Base-by-base conservation (phyloP, 2,113 vertebrate genomes). In the Ramphastos sulfuratus region DNA sequence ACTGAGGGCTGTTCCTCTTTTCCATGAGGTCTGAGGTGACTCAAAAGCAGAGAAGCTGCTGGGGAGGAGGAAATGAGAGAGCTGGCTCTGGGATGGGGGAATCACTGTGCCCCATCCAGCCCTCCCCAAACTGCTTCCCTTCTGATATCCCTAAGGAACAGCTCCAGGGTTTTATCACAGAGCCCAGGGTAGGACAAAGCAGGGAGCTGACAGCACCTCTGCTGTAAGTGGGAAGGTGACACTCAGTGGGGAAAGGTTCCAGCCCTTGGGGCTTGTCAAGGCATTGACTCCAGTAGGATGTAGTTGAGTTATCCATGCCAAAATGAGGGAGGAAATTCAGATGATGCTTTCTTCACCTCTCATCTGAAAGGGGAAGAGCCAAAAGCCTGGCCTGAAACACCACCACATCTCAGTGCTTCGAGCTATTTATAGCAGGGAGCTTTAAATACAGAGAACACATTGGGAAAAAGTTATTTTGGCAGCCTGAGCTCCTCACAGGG, bases 1-100 rank as follows among this genome's bases (percentile, higher is more conserved):
- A 0, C 0, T 0, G 60, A 76, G 78, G 63, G 55, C 65, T 83
- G 46, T 23, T 87, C 52, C 55, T 44, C 18, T 79, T 73, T 61
- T 64, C 64, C 76, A 79, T 30, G 15, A 10, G 27, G 39, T 31
- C 71, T 33, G 15, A 59, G 58, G 83, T 80, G 6, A 93, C 48
- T 89, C 25, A 48, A 59, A 85, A 63, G 74, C 60, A 85, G 61
- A 55, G 21, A 7, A 59, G 76, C 59, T 66, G 63, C 75, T 80
- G 56, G 59, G 12, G 60, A 89, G 67, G 18, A 92, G 46, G 75
- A 94, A 87, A 91, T 79, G 90, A 82, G 64, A 60, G 67, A 59
- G 75, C 42, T 92, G 92, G 75, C 79, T 54, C 55, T 1, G 2
- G 42, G 58, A 70, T 50, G 58, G 5, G 1, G 56, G 52, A 82